Percentiles rank a stretch among this genome's conserved stretches.
Conservation (phyloP, 1,140 invertebrate genomes). For the Idris sp. region DNA sequence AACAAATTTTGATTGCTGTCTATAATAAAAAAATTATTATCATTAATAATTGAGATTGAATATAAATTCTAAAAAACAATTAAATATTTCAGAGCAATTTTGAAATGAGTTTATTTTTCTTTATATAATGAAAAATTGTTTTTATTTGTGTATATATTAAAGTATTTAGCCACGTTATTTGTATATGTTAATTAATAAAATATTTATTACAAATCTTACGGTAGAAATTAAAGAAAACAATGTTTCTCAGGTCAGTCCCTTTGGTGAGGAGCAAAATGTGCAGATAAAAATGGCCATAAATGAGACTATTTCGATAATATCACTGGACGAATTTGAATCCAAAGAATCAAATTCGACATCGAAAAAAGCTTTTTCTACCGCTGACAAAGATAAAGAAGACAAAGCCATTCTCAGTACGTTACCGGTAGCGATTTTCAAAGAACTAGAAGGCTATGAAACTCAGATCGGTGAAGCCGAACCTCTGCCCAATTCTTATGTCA, state of each 20-base stretch:
- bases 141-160: too few relatives aligned
- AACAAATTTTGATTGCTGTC: too few relatives aligned
- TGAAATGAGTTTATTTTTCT: too few relatives aligned
- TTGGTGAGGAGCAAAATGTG: conserved; percentile 71
- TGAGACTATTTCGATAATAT: conserved; percentile 70
- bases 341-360: conserved; percentile 64
- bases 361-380: conserved; percentile 52
- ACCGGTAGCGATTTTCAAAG: conserved; percentile 90
- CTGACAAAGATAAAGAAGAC: conserved; percentile 74
- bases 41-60: too few relatives aligned
- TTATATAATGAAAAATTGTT: too few relatives aligned
- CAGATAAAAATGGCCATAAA: conserved; percentile 71
- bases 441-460: conserved; percentile 85
- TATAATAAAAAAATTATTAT: too few relatives aligned
- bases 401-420: conserved; percentile 77
- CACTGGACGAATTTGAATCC: conserved; percentile 66
- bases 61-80: too few relatives aligned
- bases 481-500: conserved; percentile 88
- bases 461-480: conserved; percentile 88
- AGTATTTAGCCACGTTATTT: too few relatives aligned
- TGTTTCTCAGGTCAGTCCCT: conserved; percentile 70
- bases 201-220: too few relatives aligned
- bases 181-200: too few relatives aligned
- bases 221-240: too few relatives aligned
- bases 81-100: too few relatives aligned